These are phyloP conservation scores for Notothenia rossii DNA, from an alignment of 2,113 vertebrate species.

Conservation along the genomic window DNA sequence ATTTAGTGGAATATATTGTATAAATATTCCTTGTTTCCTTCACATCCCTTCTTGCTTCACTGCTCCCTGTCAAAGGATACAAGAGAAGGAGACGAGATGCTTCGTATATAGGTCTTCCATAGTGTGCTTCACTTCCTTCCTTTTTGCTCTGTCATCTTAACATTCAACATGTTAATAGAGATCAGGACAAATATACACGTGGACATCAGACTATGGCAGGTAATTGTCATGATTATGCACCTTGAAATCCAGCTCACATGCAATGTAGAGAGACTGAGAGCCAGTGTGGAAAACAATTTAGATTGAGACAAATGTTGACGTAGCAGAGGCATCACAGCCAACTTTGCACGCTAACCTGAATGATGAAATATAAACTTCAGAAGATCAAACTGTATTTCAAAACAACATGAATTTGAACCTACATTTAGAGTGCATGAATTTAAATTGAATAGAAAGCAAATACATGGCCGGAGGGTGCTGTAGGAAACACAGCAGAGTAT, in stretches of 20 bases:
- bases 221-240: neutral
- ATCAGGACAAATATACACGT: neutral
- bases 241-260: constrained; percentile 1
- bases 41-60: neutral
- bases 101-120: neutral
- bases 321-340: neutral
- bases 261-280: constrained; percentile 7
- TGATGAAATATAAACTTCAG: neutral
- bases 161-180: neutral
- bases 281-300: constrained; percentile 16
- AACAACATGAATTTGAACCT: too few relatives aligned
- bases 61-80: neutral
- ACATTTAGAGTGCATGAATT: too few relatives aligned
- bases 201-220: neutral
- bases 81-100: neutral
- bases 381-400: neutral
- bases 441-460: neutral
- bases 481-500: neutral
- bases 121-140: neutral
- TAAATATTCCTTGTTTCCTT: constrained; percentile 1
- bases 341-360: neutral
- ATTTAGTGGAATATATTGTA: neutral
- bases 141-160: too few relatives aligned
- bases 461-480: neutral
- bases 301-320: constrained; percentile 40